Base-by-base conservation (phyloP, 2,888 invertebrate genomes). In the Antheraea yamamai region DNA sequence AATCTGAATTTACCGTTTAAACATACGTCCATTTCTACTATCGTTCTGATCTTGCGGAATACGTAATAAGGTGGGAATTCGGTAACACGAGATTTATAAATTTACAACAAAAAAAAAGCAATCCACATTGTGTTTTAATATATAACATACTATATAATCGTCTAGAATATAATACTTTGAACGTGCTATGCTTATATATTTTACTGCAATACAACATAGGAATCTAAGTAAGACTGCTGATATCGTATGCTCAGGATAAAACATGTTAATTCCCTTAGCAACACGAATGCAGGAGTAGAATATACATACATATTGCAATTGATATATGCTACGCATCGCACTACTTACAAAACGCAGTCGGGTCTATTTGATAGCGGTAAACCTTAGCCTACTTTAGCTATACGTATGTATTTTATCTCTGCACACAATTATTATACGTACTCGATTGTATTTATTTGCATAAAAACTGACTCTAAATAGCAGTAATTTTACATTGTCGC, bases 311-410 rank as follows among this genome's bases (percentile, higher is more conserved):
- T 47, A 70, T 58, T 75, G 76, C 75, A 76, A 75, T 71, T 78
- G 78, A 78, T 75, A 82, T 82, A 82, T 79, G 77, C 79, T 81
- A 83, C 81, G 81, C 85, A 84, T 87, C 85, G 82, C 80, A 75
- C 74, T 78, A 75, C 79, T 77, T 84, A 78, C 78, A 83, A 88
- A 82, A 86, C 85, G 79, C 81, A 85, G 81, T 81, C 81, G 82
- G 81, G 81, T 81, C 80, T 82, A 83, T 82, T 82, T 81, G 83
- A 87, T 86, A 88, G 89, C 86, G 75, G 87, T 85, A 82, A 87
- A 79, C 89, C 86, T 89, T 87, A 85, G 89, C 86, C 88, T 87
- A 87, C 84, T 84, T 87, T 75, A 68, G 72, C 72, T 76, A 76
- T 76, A 77, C 78, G 76, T 76, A 77, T 80, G 80, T 79, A 78